A percentile compares a stretch with the other conserved stretches of the same genome.
Conservation (phyloP, 2,113 vertebrate genomes). For the Ranitomeya variabilis region DNA sequence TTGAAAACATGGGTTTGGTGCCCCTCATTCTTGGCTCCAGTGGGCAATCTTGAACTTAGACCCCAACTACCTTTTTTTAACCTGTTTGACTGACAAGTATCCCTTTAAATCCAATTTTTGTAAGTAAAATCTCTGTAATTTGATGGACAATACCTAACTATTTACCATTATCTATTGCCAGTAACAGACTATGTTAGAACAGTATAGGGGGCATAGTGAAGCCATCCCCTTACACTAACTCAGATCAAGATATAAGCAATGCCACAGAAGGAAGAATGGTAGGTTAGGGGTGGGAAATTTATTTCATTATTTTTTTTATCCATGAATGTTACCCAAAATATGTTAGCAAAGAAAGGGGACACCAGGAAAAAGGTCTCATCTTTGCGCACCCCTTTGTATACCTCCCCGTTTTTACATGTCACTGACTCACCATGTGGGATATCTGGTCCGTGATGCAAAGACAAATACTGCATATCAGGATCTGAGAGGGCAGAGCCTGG, state of each 20-base stretch:
- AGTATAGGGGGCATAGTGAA: background rate
- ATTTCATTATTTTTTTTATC: too few relatives aligned
- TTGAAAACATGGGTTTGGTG: background rate
- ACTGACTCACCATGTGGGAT: constrained; percentile 82
- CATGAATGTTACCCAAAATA: too few relatives aligned
- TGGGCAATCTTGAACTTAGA: background rate
- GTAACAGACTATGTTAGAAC: background rate
- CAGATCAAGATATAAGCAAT: background rate
- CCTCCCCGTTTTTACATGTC: background rate
- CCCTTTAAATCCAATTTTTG: background rate
- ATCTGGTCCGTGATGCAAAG: constrained; percentile 80
- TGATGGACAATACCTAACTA: too few relatives aligned
- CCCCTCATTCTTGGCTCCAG: background rate
- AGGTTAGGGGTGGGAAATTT: too few relatives aligned
- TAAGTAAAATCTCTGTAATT: background rate
- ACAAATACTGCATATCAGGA: constrained; percentile 89
- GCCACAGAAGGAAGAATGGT: background rate
- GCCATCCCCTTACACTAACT: background rate
- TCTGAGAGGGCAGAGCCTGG: constrained; percentile 58
- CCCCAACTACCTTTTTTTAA: background rate
- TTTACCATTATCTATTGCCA: background rate
- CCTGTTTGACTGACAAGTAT: background rate
- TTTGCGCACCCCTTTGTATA: background rate
- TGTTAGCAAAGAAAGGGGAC: too few relatives aligned
- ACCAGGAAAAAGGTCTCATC: background rate